Base-by-base conservation (phyloP, 2,888 invertebrate genomes). In the Campopleginae sp. region DNA sequence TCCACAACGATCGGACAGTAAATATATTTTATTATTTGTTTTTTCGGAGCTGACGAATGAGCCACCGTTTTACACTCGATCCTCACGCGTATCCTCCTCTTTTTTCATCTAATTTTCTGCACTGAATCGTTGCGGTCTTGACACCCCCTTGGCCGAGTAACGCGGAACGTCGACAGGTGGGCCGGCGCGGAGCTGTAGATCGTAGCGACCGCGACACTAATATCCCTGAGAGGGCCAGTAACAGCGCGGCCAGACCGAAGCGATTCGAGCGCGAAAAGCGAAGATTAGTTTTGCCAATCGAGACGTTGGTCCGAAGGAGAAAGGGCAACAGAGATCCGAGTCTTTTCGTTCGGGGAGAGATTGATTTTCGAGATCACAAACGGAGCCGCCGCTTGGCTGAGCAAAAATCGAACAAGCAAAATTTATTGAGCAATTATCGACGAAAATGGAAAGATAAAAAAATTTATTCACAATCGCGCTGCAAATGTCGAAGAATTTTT, bases 251-350 rank as follows among this genome's bases (percentile, higher is more conserved):
- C 46, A 61, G 66, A 68, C 38, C 38, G 71, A 74, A 80, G 54
- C 76, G 76, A 83, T 70, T 74, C 80, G 83, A 82, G 72, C 82
- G 72, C 65, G 68, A 85, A 85, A 80, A 80, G 77, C 77, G 66
- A 61, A 72, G 80, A 82, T 82, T 80, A 85, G 76, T 77, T 80
- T 85, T 85, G 80, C 75, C 74, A 75, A 84, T 79, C 61, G 79
- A 42, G 51, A 14, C 12, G 23, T 33, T 12, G 68, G 38, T 75
- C 63, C 75, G 27, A 58, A 58, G 33, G 44, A 65, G 23, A 14
- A 38, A 38, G 44, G 51, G 19, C n/a, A 19, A 51, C 7, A 31
- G n/a, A 71, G 8, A 10, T 19, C 31, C 3, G 19, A 31, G 27
- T 68, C 27, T 46, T 46, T 51, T 33, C n/a, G 48, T 33, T 71